phyloP scores from a whole-genome alignment of 37 sponge, comb jelly and placozoan species.

The Hormiphora californensis region DNA sequence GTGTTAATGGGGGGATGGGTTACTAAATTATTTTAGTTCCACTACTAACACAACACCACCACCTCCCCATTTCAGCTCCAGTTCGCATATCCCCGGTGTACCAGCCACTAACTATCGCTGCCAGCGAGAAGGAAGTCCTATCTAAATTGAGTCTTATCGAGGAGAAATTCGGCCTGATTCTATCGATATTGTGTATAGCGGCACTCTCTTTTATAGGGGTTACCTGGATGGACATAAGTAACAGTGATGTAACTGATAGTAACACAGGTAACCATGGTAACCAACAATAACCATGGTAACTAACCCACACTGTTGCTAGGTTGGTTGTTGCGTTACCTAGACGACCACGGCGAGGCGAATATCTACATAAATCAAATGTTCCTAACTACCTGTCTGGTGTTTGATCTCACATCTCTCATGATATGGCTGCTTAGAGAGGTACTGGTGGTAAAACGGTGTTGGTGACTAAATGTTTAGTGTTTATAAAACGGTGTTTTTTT shows the following conservation, averaged over 20 bases:
- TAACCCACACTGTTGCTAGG: neutral
- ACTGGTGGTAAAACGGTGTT: neutral
- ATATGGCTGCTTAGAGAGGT: neutral
- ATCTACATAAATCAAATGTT: constrained; percentile 1
- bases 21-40: too few species aligned
- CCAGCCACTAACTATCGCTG: neutral
- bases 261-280: neutral
- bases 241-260: neutral
- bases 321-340: neutral
- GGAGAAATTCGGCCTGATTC: neutral
- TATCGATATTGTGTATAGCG: neutral
- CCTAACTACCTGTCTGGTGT: neutral
- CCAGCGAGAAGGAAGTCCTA: neutral
- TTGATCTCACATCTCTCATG: constrained; percentile 5
- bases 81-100: neutral
- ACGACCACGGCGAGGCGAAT: neutral
- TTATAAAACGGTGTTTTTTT: too few species aligned
- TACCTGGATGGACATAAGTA: neutral
- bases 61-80: neutral
- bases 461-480: too few species aligned
- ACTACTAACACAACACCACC: too few species aligned
- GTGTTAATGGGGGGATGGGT: too few species aligned
- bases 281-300: neutral
- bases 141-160: neutral
- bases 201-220: neutral